Conservation (phyloP, 1,140 invertebrate genomes). For the Zaprionus inermis region DNA sequence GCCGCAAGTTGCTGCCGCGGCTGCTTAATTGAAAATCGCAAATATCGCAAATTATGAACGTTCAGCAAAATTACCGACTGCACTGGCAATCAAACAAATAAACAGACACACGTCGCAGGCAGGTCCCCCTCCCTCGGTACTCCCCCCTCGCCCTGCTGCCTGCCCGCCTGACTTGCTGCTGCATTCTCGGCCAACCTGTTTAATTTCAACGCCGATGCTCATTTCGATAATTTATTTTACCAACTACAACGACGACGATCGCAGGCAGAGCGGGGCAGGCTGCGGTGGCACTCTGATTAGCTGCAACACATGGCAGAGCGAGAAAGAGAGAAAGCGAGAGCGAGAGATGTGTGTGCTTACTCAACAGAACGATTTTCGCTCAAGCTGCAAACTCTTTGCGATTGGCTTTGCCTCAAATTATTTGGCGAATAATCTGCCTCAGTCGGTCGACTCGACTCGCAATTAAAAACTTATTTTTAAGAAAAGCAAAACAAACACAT, state of each 20-base stretch:
- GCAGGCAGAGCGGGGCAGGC: not conserved
- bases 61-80: conserved; percentile 31
- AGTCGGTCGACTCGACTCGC: conserved; percentile 60
- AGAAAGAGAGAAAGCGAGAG: not conserved
- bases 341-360: conserved; percentile 21
- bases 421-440: conserved; percentile 81
- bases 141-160: not conserved
- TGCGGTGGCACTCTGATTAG: conserved; percentile 42
- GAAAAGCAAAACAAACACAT: conserved; percentile 59
- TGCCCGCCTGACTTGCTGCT: not conserved
- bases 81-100: conserved; percentile 72
- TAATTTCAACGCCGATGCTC: conserved; percentile 73
- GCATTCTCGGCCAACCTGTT: conserved; percentile 75
- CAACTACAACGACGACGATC: conserved; percentile 58
- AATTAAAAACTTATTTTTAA: conserved; percentile 83
- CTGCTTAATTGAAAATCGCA: conserved; percentile 77
- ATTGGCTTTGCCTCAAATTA: conserved; percentile 61
- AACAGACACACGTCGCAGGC: conserved; percentile 46
- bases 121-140: not conserved
- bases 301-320: conserved; percentile 40
- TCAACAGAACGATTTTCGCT: conserved; percentile 52
- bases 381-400: conserved; percentile 47
- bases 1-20: conserved; percentile 2
- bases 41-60: conserved; percentile 71
- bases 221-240: conserved; percentile 79